phyloP scores from a whole-genome alignment of 2,797 vertebrate genomes.

The Spatula versicolor region DNA sequence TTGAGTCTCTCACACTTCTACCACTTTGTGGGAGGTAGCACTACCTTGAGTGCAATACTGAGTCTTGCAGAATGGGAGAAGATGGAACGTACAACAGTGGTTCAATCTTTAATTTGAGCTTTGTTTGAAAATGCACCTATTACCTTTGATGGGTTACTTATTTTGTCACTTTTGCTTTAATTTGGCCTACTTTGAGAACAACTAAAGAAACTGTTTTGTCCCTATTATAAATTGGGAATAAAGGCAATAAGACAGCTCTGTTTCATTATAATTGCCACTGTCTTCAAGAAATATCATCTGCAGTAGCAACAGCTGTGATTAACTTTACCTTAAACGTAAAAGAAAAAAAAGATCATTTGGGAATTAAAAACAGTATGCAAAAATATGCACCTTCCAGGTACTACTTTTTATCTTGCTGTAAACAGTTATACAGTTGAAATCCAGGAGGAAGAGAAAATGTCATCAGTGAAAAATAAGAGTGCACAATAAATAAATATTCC shows the following conservation, averaged over 20 bases:
- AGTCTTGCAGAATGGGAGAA: slow-evolving; percentile 68
- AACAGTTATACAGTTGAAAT: background rate
- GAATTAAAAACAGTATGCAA: background rate
- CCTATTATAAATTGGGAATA: background rate
- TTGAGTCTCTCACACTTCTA: background rate
- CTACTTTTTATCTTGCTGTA: background rate
- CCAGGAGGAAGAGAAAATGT: background rate
- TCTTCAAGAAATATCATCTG: background rate
- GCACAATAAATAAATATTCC: background rate
- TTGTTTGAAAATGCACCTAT: background rate
- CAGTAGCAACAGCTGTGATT: background rate
- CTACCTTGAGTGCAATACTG: background rate
- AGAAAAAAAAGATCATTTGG: background rate
- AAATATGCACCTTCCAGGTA: background rate
- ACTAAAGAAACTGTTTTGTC: background rate
- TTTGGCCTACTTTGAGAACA: background rate
- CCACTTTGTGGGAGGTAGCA: background rate
- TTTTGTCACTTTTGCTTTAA: background rate
- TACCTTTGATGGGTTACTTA: background rate
- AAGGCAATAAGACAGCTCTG: background rate
- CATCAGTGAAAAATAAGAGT: background rate
- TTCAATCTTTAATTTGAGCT: background rate
- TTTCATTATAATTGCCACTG: background rate
- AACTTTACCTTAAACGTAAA: background rate
- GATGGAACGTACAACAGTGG: slow-evolving; percentile 63